Conservation (phyloP, 2,113 vertebrate species). For the Cariama cristata region DNA sequence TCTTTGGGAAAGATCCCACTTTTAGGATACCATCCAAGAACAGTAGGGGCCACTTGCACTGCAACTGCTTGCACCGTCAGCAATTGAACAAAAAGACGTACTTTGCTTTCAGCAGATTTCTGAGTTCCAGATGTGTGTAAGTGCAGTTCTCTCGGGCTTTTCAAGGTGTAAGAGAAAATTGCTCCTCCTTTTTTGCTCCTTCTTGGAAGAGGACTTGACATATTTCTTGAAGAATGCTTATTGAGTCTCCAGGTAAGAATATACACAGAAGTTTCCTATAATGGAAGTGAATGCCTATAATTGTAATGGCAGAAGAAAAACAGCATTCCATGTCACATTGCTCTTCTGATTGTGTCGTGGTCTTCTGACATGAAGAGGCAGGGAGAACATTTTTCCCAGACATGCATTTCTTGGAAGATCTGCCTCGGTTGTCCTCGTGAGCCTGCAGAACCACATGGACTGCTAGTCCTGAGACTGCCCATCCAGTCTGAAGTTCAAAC, state of each 20-base stretch:
- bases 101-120: neutral
- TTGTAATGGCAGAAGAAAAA: neutral
- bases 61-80: neutral
- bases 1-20: neutral
- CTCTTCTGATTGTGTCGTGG: neutral
- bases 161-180: neutral
- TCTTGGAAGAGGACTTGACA: neutral
- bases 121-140: neutral
- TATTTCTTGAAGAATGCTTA: neutral
- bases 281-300: neutral
- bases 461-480: neutral
- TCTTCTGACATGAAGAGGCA: neutral
- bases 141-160: neutral
- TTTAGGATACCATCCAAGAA: neutral
- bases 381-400: neutral
- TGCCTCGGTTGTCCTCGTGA: neutral
- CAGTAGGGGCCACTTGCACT: neutral
- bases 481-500: neutral
- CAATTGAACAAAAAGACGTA: neutral
- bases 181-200: neutral
- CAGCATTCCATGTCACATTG: neutral
- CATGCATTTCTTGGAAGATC: neutral
- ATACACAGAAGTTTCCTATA: neutral
- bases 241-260: neutral
- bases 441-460: neutral